These are phyloP conservation scores for Drosophila sulfurigaster DNA, from an alignment of 1,140 invertebrate species.

Conservation along the genomic window DNA sequence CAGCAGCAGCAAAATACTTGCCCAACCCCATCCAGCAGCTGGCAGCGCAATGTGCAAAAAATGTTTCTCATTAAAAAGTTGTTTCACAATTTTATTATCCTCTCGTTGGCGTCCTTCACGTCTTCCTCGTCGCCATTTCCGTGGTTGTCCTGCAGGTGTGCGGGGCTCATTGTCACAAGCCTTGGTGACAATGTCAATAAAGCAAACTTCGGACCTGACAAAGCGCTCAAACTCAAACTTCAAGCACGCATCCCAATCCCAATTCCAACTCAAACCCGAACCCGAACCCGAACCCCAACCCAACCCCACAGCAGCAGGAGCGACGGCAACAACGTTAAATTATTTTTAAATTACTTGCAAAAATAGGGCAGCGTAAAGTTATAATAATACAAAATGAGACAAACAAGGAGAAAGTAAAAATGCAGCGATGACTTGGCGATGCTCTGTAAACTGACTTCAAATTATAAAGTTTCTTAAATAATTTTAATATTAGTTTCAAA, in stretches of 20 bases:
- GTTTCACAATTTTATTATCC: conserved; percentile 80
- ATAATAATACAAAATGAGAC: conserved; percentile 44
- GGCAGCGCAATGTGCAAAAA: conserved; percentile 74
- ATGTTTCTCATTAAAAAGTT: conserved; percentile 81
- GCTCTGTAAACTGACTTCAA: background rate
- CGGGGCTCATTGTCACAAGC: conserved; percentile 57
- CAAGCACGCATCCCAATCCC: background rate
- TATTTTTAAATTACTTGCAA: conserved; percentile 79
- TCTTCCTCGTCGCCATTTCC: background rate
- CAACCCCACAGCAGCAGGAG: conserved; percentile 11
- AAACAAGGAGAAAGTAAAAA: conserved; percentile 20
- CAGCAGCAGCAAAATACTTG: conserved; percentile 17
- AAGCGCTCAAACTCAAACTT: conserved; percentile 17
- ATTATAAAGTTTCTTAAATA: no score
- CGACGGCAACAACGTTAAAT: conserved; percentile 65
- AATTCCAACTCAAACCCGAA: background rate
- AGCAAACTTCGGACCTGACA: conserved; percentile 63
- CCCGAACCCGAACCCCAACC: background rate
- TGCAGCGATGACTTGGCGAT: background rate
- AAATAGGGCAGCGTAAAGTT: conserved; percentile 63
- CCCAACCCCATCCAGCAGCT: background rate
- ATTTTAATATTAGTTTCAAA: no score
- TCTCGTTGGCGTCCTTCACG: conserved; percentile 36
- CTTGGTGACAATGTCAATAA: conserved; percentile 78
- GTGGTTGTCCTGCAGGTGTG: conserved; percentile 55